Evolutionary conservation across 2,113 vertebrate species (phyloP).

Genomic region (Prionailurus bengalensis): DNA sequence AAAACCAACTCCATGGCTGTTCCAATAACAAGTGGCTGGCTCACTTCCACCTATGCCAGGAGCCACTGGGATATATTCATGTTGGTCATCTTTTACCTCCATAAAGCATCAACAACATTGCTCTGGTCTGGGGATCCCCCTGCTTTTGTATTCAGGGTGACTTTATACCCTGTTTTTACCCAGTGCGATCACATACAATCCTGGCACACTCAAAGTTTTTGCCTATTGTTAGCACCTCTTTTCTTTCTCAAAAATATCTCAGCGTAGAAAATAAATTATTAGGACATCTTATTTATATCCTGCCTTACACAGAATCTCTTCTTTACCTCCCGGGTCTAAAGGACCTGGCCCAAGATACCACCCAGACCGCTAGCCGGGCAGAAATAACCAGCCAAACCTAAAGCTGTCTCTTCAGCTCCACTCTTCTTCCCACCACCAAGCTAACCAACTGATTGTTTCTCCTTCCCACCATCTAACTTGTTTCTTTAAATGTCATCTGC

Average conservation of each 20-base stretch:
- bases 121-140: not conserved
- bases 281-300: not conserved
- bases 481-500: constrained; percentile 41
- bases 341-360: not conserved
- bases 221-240: not conserved
- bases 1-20: not conserved
- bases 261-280: not conserved
- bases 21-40: not conserved
- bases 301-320: not conserved
- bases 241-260: constrained; percentile 26
- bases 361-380: not conserved
- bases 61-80: not conserved
- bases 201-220: not conserved
- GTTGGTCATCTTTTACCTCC: not conserved
- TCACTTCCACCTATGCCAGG: not conserved
- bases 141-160: not conserved
- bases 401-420: not conserved
- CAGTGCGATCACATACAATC: not conserved
- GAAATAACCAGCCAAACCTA: not conserved
- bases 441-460: not conserved
- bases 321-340: not conserved
- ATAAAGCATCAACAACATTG: not conserved
- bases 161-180: not conserved
- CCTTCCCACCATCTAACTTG: not conserved
- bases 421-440: not conserved